Evolutionary conservation across 2,888 invertebrate genomes (phyloP).

Genomic region (Cacoxenus indagator): DNA sequence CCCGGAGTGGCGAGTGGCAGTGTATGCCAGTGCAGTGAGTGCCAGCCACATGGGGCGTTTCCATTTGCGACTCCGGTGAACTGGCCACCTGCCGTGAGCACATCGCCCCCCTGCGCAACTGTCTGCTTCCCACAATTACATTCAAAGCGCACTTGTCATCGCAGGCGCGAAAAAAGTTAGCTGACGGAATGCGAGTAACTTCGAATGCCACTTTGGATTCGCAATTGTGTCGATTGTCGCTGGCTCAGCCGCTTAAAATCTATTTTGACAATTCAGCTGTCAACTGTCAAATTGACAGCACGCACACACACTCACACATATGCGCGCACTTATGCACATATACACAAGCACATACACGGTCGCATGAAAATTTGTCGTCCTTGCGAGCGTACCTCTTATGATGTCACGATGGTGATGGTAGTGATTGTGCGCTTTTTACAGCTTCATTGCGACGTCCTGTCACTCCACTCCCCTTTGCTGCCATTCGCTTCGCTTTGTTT

Average conservation of each 20-base stretch:
- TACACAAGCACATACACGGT: not conserved
- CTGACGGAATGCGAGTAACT: not conserved
- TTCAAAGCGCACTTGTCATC: conserved; percentile 31
- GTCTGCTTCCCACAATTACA: not conserved
- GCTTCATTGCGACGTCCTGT: conserved; percentile 5
- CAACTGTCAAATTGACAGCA: conserved; percentile 56
- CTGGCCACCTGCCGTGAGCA: conserved; percentile 53
- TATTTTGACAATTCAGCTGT: conserved; percentile 69
- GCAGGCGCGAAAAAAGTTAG: conserved; percentile 23
- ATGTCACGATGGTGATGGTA: conserved; percentile 27
- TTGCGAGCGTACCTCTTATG: not conserved
- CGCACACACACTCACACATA: conserved; percentile 14
- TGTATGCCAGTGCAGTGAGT: conserved; percentile 21
- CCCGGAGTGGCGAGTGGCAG: not conserved
- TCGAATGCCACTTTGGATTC: not conserved
- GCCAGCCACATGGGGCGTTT: conserved; percentile 63
- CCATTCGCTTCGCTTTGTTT: not conserved
- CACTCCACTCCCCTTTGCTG: conserved; percentile 1
- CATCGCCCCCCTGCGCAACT: not conserved
- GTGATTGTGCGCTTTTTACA: conserved; percentile 19
- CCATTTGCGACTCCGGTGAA: conserved; percentile 53
- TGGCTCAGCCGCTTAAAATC: conserved; percentile 52
- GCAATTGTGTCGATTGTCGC: not conserved
- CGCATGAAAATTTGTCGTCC: conserved; percentile 2
- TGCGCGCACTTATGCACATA: conserved; percentile 6